phyloP scores from a whole-genome alignment of 2,797 vertebrate genomes.

The Percopsis omiscomaycus region DNA sequence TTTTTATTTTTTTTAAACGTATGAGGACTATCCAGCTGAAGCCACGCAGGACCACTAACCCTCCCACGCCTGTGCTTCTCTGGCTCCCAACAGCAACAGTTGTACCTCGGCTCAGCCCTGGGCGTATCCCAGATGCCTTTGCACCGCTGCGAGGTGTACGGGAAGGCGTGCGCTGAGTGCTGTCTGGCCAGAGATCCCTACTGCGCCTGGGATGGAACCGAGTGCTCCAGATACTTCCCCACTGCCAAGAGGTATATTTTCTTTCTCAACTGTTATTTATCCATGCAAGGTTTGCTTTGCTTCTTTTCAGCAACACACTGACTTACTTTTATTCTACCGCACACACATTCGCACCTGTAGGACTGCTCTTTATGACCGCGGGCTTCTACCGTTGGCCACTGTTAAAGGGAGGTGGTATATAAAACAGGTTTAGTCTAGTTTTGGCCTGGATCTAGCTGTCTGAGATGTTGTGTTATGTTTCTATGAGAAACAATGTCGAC shows the following conservation, averaged over 20 bases:
- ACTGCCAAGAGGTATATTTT: conserved; percentile 90
- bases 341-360: conserved; percentile 44
- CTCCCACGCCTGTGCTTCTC: conserved; percentile 38
- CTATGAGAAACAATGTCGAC: too few relatives aligned
- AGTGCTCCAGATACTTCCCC: conserved; percentile 97
- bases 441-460: too few relatives aligned
- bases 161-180: conserved; percentile 96
- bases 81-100: conserved; percentile 87
- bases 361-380: conserved; percentile 55
- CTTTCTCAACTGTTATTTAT: conserved; percentile 44
- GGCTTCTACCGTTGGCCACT: conserved; percentile 7
- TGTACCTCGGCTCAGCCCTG: conserved; percentile 89
- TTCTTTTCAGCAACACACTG: conserved; percentile 39
- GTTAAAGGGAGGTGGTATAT: too few relatives aligned
- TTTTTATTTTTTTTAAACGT: background rate
- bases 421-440: too few relatives aligned
- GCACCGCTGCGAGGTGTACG: conserved; percentile 95
- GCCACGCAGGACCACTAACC: conserved; percentile 21
- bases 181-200: conserved; percentile 97
- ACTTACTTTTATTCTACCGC: conserved; percentile 35
- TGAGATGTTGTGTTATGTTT: too few relatives aligned
- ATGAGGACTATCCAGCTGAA: conserved; percentile 20
- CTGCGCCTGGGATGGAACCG: conserved; percentile 95
- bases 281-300: conserved; percentile 25
- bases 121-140: conserved; percentile 95